These are phyloP conservation scores for Carcharodon carcharias DNA, from an alignment of 2,797 vertebrate genomes.

Conservation along the genomic window DNA sequence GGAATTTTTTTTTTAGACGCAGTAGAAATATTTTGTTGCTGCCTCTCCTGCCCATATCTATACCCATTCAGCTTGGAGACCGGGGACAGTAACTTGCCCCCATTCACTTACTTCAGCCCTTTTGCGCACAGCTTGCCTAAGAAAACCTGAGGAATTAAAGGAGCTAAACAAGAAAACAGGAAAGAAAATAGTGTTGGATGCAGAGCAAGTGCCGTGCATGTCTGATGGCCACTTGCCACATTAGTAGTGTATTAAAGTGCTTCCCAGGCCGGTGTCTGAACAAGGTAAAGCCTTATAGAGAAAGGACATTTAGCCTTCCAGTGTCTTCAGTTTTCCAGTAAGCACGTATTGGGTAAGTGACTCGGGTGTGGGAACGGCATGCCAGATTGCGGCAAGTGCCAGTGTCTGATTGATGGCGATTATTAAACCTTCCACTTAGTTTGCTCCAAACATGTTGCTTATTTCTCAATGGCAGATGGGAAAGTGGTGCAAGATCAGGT, in stretches of 20 bases:
- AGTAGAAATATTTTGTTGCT: not conserved
- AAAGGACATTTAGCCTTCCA: not conserved
- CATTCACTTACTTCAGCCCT: not conserved
- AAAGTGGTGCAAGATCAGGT: slow-evolving; percentile 35
- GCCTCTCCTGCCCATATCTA: not conserved
- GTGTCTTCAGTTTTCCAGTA: not conserved
- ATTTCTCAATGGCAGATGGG: slow-evolving; percentile 25
- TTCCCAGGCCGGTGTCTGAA: not conserved
- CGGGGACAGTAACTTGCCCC: not conserved
- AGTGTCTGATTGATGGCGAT: slow-evolving; percentile 52
- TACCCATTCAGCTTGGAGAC: not conserved
- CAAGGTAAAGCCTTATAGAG: not conserved
- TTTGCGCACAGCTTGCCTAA: not conserved
- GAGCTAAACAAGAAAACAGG: not conserved
- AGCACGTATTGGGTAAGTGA: slow-evolving; percentile 21
- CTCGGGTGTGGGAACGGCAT: slow-evolving; percentile 49
- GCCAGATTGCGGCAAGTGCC: slow-evolving; percentile 43
- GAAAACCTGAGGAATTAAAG: not conserved
- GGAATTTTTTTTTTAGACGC: not conserved
- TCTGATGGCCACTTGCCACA: not conserved
- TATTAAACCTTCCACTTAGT: slow-evolving; percentile 21
- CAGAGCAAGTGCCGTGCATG: not conserved
- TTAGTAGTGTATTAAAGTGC: not conserved
- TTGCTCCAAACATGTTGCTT: slow-evolving; percentile 34
- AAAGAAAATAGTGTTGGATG: not conserved